A percentile compares a stretch with the other conserved stretches of the same genome.
Evolutionary conservation across 35 echinoderm and acorn worm genomes (phyloP).

Genomic region (Hemicentrotus pulcherrimus): DNA sequence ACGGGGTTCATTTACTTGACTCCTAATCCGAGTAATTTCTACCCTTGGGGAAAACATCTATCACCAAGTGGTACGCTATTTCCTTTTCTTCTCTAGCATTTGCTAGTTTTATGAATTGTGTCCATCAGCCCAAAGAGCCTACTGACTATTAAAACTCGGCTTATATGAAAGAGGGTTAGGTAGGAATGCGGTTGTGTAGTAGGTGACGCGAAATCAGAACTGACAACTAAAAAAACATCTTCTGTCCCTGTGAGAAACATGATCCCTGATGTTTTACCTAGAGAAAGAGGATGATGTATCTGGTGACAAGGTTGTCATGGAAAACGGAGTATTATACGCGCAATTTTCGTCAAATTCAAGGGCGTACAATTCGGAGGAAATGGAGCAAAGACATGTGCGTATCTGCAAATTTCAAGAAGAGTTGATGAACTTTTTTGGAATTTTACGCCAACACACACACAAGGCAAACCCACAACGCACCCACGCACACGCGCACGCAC

Average conservation of each 20-base stretch:
- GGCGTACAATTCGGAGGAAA: background rate
- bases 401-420: too few species aligned
- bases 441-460: too few species aligned
- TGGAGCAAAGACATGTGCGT: background rate
- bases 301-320: background rate
- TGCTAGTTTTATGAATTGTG: background rate
- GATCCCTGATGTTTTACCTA: background rate
- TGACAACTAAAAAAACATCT: background rate
- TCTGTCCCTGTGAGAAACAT: background rate
- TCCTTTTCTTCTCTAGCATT: background rate
- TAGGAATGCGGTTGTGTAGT: background rate
- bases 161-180: too few species aligned
- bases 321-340: background rate
- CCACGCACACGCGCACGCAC: too few species aligned
- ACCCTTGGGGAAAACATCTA: too few species aligned
- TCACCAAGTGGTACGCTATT: too few species aligned
- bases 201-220: background rate
- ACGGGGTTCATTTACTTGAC: too few species aligned
- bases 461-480: too few species aligned
- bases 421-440: too few species aligned
- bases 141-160: too few species aligned
- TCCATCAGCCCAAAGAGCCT: too few species aligned
- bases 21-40: too few species aligned
- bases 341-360: background rate
- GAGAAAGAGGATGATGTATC: background rate